Conservation (phyloP, 1,140 invertebrate genomes). For the Drosophila mauritiana region DNA sequence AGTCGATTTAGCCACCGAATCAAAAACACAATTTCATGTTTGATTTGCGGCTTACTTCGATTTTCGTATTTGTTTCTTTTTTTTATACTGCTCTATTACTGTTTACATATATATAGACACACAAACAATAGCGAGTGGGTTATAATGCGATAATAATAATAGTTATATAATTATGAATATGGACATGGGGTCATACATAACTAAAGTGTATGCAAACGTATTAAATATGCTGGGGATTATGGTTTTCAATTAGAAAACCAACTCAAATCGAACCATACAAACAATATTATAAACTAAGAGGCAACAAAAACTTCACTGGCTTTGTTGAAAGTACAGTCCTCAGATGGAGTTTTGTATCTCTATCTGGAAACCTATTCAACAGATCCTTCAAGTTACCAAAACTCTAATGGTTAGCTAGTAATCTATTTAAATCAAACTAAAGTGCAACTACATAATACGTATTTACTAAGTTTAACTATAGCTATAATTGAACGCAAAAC, state of each 20-base stretch:
- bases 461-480: constrained; percentile 24
- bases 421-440: constrained; percentile 50
- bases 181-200: constrained; percentile 25
- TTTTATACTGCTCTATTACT: neutral
- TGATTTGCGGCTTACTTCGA: constrained; percentile 47
- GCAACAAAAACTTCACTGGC: constrained; percentile 6
- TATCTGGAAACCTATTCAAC: neutral
- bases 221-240: constrained; percentile 28
- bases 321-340: neutral
- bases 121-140: constrained; percentile 83
- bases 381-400: neutral
- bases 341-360: neutral
- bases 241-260: constrained; percentile 35
- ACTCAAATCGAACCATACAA: constrained; percentile 41
- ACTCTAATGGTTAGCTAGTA: constrained; percentile 22
- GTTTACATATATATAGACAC: constrained; percentile 52
- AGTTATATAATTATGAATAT: constrained; percentile 30
- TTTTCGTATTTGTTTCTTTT: constrained; percentile 37
- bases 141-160: constrained; percentile 60
- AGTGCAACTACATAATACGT: constrained; percentile 57
- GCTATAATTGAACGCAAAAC: constrained; percentile 44
- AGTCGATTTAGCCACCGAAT: constrained; percentile 40
- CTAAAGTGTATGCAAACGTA: constrained; percentile 26
- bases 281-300: constrained; percentile 15
- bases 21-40: constrained; percentile 52